Base-by-base conservation (phyloP, 2,113 vertebrate genomes). In the Onychorhynchus coronatus region DNA sequence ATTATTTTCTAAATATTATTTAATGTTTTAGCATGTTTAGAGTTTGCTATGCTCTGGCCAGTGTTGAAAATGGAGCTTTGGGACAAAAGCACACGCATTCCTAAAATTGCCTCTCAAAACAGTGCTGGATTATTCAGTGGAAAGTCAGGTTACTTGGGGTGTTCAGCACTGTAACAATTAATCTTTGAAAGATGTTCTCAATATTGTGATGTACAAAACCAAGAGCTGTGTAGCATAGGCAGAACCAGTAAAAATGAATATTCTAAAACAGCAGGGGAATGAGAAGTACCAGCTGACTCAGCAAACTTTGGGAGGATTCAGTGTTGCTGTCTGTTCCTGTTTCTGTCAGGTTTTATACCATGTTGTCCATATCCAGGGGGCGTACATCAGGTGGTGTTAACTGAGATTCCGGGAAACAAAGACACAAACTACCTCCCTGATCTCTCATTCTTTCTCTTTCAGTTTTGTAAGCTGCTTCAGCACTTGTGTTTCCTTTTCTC, bases 241-340 rank as follows among this genome's bases (percentile, higher is more conserved):
- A 47, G 47, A 15, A 28, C 33, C 13, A 19, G 25, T 41, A 55
- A 68, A 41, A 82, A 28, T 55, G 4, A 42, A 16, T 37, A 3
- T 61, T 70, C 20, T 59, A 27, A 50, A 55, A 1, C 41, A 30
- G 28, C 2, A 37, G 39, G 61, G 12, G 41, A 39, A 85, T 56
- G 20, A 27, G 44, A 85, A 78, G 18, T 49, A 18, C n/a, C 35
- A 9, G 27, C 9, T 87, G 50, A 35, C 27, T 21, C 18, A 2
- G 63, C 50, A 47, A 5, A 47, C 33, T 65, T 23, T 35, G 52
- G 25, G 46, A 66, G 44, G 6, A 12, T 70, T 46, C 30, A n/a
- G 1, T 42, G 10, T 27, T 27, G 28, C 2, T 79, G 47, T 52
- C 16, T 58, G 1, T 31, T 33, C 5, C 55, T 0, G 0, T 75